Evolutionary conservation across 2,888 invertebrate genomes (phyloP).

Genomic region (Antheraea yamamai): DNA sequence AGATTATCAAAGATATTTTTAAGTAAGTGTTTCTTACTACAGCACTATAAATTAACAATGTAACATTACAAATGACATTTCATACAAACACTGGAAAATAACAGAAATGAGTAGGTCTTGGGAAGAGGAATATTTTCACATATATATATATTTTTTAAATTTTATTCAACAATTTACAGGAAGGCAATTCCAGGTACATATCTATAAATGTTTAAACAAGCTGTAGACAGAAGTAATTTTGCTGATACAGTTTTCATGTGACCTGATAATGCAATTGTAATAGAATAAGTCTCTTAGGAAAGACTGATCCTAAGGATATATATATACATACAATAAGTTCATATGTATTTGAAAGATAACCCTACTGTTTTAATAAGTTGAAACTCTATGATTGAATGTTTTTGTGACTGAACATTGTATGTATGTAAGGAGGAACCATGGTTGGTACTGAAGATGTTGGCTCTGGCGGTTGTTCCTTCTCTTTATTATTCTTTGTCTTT

Average conservation of each 20-base stretch:
- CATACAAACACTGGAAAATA: not conserved
- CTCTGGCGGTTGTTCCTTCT: slow-evolving; percentile 62
- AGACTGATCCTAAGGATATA: not conserved
- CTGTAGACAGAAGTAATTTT: too few species aligned
- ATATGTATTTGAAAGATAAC: not conserved
- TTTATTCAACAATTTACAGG: not conserved
- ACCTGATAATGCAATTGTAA: not conserved
- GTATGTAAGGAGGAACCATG: slow-evolving; percentile 72
- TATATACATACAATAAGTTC: not conserved
- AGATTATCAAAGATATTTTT: not conserved
- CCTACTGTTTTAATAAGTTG: not conserved
- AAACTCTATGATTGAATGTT: slow-evolving; percentile 59
- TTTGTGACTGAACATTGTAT: slow-evolving; percentile 74
- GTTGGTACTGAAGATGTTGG: slow-evolving; percentile 60
- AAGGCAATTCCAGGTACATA: not conserved
- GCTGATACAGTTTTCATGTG: not conserved
- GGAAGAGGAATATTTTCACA: not conserved
- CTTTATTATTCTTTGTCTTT: slow-evolving; percentile 73
- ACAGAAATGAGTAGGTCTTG: not conserved
- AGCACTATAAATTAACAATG: not conserved
- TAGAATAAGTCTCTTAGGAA: not conserved
- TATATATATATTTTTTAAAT: not conserved
- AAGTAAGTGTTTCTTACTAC: not conserved
- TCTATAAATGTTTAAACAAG: not conserved
- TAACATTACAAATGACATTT: not conserved